Base-by-base conservation (phyloP, 2,797 vertebrate genomes). In the Mormyrus hasselquistii region DNA sequence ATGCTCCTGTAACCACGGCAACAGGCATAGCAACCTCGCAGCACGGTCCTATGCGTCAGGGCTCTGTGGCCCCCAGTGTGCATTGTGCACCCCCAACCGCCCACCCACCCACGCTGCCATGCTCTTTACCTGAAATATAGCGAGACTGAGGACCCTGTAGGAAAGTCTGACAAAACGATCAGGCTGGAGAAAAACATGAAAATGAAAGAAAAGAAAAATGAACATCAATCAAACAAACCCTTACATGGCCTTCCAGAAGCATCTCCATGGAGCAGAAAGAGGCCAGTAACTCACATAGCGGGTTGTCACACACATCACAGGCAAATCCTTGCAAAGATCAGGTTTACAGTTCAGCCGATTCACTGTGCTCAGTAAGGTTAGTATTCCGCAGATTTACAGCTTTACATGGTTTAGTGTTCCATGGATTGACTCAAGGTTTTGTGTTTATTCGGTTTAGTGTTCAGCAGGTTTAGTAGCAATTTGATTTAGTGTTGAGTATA, bases 1-100 rank as follows among this genome's bases (percentile, higher is more conserved):
- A 86, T 86, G 83, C 83, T 53, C 49, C n/a, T 29, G 83, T 86
- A 86, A 86, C 83, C 50, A 86, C 34, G 50, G 50, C 49, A 55
- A 86, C 83, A 52, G 49, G 47, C 83, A 86, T 47, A 34, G 83
- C n/a, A 50, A 29, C 50, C 47, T 49, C 19, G 10, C 50, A 53
- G 47, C 47, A 16, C 14, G 49, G 12, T 14, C 83, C 83, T 29
- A 25, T 49, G 22, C 73, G 16, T 79, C 38, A 22, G 83, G 50
- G 50, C 22, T 86, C n/a, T 29, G n/a, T 52, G 25, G 83, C 83
- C 6, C 22, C 49, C 47, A 50, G 52, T 79, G 34, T 79, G 19
- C 47, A 52, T 12, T 14, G 49, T 9, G 47, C 49, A n/a, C 47
- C 47, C n/a, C 22, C 9, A 14, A 85, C 47, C 19, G 19, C 44